phyloP scores from a whole-genome alignment of 1,140 invertebrate species.

The Tenebrio molitor region DNA sequence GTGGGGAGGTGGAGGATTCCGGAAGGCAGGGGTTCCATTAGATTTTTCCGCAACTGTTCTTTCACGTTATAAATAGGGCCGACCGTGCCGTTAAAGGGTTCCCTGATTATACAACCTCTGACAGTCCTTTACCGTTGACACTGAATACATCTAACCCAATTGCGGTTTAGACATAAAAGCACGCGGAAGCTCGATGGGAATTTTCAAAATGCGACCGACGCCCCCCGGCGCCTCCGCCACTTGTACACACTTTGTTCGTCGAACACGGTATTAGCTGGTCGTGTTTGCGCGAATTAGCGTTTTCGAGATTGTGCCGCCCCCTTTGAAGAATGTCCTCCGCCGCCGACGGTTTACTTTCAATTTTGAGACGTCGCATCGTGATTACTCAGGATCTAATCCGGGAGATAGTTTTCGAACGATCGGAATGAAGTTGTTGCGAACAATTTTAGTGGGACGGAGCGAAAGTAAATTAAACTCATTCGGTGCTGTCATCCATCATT shows the following conservation, averaged over 20 bases:
- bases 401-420: neutral
- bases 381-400: too few species aligned
- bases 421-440: neutral
- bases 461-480: neutral
- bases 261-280: slow-evolving; percentile 5
- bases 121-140: slow-evolving; percentile 21
- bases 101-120: neutral
- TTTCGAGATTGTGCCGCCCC: neutral
- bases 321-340: neutral
- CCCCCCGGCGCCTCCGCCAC: neutral
- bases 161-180: slow-evolving; percentile 15
- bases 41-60: slow-evolving; percentile 21
- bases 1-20: neutral
- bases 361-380: too few species aligned
- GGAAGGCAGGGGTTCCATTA: neutral
- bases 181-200: slow-evolving; percentile 8
- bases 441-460: neutral
- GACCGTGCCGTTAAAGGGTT: slow-evolving; percentile 5
- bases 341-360: too few species aligned
- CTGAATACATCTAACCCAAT: slow-evolving; percentile 21
- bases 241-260: slow-evolving; percentile 5
- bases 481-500: slow-evolving; percentile 10
- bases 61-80: slow-evolving; percentile 11
- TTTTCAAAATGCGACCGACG: slow-evolving; percentile 12
- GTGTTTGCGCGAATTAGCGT: slow-evolving; percentile 13